Evolutionary conservation across 2,888 invertebrate genomes (phyloP).

Genomic region (Malthinus flaveolus): DNA sequence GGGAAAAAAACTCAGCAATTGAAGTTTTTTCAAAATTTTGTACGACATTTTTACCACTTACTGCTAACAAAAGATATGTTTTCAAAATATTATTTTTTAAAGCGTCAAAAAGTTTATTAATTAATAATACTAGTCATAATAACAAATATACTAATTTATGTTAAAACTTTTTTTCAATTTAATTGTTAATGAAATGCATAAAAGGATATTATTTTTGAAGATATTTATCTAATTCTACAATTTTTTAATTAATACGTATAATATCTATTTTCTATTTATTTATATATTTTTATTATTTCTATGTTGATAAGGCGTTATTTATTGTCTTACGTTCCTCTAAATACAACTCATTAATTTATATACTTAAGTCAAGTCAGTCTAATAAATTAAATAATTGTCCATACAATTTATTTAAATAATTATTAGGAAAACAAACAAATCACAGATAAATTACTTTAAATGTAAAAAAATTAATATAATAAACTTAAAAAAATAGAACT

Average conservation of each 20-base stretch:
- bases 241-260: background rate
- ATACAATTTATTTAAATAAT: constrained; percentile 9
- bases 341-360: constrained; percentile 12
- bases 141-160: too few species aligned
- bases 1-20: too few species aligned
- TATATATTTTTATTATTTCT: constrained; percentile 20
- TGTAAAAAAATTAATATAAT: background rate
- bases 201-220: background rate
- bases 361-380: constrained; percentile 1
- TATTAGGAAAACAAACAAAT: constrained; percentile 9
- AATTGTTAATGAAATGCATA: background rate
- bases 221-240: background rate
- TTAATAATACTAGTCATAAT: too few species aligned
- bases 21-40: too few species aligned
- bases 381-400: constrained; percentile 1
- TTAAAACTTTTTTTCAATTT: background rate
- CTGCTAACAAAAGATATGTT: too few species aligned
- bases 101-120: too few species aligned
- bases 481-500: too few species aligned
- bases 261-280: constrained; percentile 13
- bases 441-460: constrained; percentile 12
- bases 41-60: too few species aligned
- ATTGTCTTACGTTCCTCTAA: constrained; percentile 50
- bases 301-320: constrained; percentile 44
- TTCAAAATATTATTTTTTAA: too few species aligned